Conservation (phyloP, 2,888 invertebrate genomes). For the Andrena bucephala region DNA sequence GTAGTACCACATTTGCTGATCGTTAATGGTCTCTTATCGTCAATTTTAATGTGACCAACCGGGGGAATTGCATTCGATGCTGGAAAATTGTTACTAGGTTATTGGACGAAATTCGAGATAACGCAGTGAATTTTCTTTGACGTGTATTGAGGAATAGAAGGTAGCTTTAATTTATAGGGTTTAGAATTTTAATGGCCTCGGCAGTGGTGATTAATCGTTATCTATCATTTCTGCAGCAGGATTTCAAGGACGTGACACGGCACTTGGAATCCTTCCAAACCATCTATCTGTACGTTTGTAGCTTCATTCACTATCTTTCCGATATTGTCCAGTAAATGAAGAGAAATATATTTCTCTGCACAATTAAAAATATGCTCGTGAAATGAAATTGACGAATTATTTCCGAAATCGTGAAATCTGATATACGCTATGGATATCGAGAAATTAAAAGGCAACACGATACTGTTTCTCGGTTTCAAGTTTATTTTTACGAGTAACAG, state of each 20-base stretch:
- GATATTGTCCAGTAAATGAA: neutral
- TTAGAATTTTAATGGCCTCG: conserved; percentile 34
- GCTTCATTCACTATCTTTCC: neutral
- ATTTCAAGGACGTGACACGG: neutral
- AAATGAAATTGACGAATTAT: neutral
- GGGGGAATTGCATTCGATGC: neutral
- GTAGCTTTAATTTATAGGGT: neutral
- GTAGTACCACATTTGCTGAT: conserved; percentile 1
- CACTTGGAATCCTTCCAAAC: conserved; percentile 8
- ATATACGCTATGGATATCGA: too few species aligned
- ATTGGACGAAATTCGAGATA: neutral
- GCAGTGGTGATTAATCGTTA: conserved; percentile 34
- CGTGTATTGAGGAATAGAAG: neutral
- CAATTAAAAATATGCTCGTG: neutral
- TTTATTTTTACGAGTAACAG: neutral
- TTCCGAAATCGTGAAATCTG: neutral
- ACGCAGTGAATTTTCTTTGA: neutral
- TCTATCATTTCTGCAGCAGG: neutral
- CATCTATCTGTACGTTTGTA: neutral
- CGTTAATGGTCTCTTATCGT: neutral
- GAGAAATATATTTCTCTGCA: neutral
- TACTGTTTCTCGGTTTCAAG: neutral
- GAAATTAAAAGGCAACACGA: neutral
- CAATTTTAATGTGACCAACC: neutral
- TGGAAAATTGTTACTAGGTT: neutral